phyloP scores from a whole-genome alignment of 2,113 vertebrate species.

The Promerops cafer region DNA sequence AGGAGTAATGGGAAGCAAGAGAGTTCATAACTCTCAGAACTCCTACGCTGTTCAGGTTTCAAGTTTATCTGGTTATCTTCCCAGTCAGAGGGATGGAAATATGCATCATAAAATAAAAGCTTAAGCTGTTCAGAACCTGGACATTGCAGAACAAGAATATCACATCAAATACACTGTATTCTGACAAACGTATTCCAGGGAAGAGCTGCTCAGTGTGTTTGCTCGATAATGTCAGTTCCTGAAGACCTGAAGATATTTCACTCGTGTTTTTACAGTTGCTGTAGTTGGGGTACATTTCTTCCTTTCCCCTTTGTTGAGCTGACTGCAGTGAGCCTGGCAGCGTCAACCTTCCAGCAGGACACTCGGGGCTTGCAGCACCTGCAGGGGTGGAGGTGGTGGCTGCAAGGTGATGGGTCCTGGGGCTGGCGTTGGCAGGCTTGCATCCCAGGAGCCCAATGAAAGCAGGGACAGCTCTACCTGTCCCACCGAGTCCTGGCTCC shows the following conservation, averaged over 20 bases:
- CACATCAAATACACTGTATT: neutral
- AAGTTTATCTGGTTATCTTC: neutral
- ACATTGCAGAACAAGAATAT: neutral
- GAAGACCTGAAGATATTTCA: neutral
- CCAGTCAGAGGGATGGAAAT: neutral
- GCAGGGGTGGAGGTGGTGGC: rapidly evolving
- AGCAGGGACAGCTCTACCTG: neutral
- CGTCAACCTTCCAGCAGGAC: neutral
- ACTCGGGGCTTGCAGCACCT: neutral
- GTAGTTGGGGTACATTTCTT: neutral
- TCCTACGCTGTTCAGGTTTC: neutral
- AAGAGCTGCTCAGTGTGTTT: neutral
- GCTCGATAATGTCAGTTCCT: neutral
- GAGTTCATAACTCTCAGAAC: neutral
- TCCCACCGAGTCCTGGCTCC: neutral
- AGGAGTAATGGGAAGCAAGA: rapidly evolving
- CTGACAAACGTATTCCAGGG: neutral
- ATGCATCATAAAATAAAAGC: neutral
- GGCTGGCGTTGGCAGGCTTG: rapidly evolving
- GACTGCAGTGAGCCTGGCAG: neutral
- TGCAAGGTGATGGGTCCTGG: neutral
- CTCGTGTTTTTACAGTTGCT: neutral
- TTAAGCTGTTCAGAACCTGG: neutral
- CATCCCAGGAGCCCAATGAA: neutral
- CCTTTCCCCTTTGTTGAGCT: neutral